Evolutionary conservation across 2,888 invertebrate species (phyloP).

Genomic region (Caenorhabditis sp.): DNA sequence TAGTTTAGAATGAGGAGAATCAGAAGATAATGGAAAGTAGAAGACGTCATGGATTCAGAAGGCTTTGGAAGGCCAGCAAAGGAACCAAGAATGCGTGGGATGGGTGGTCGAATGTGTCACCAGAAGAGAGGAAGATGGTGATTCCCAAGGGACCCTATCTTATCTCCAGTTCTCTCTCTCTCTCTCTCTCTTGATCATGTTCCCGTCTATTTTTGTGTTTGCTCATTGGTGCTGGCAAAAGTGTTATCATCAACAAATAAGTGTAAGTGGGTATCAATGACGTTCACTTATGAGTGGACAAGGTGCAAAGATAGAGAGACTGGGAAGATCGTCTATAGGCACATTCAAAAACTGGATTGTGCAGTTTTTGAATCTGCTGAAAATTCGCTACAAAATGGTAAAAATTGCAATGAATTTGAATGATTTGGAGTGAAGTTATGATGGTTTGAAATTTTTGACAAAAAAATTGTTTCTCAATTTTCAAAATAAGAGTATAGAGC

Average conservation of each 20-base stretch:
- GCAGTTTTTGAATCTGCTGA: too few species aligned
- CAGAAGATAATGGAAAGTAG: background rate
- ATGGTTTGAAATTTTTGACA: too few species aligned
- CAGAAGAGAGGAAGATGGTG: background rate
- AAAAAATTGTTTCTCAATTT: too few species aligned
- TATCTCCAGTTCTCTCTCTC: slow-evolving; percentile 4
- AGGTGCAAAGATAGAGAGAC: too few species aligned
- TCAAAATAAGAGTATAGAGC: too few species aligned
- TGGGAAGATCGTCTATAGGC: too few species aligned
- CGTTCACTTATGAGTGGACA: background rate
- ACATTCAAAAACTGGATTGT: too few species aligned
- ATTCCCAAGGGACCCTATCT: slow-evolving; percentile 4
- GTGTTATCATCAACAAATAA: slow-evolving; percentile 7
- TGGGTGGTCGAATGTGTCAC: slow-evolving; percentile 6
- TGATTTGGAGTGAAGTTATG: too few species aligned
- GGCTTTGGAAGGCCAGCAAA: too few species aligned
- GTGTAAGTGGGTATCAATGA: background rate
- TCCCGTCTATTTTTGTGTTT: slow-evolving; percentile 1
- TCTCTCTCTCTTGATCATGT: slow-evolving; percentile 6
- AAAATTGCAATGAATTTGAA: too few species aligned
- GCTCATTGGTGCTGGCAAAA: slow-evolving; percentile 29
- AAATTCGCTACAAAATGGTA: too few species aligned
- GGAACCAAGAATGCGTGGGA: slow-evolving; percentile 4
- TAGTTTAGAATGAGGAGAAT: background rate
- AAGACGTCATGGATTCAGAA: background rate